Percentiles rank a stretch among this genome's conserved stretches.
Evolutionary conservation across 2,113 vertebrate species (phyloP).

Genomic region (Addax nasomaculatus): DNA sequence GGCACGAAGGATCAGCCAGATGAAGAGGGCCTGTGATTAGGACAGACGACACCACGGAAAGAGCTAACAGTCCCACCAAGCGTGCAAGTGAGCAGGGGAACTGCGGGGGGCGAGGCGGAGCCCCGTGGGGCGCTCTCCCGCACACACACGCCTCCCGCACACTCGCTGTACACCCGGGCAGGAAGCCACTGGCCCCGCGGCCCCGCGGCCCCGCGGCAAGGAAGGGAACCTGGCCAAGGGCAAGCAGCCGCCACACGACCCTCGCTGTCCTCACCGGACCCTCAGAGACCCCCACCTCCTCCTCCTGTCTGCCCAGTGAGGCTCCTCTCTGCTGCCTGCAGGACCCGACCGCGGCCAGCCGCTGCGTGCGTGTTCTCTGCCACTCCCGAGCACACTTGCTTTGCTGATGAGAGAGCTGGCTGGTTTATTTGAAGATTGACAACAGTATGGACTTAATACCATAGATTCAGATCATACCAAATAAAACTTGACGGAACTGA

Average conservation of each 20-base stretch:
- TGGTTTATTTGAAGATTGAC: accelerated
- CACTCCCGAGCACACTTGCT: background rate
- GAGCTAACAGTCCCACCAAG: background rate
- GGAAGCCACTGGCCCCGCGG: background rate
- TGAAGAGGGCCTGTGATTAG: background rate
- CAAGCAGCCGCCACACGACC: background rate
- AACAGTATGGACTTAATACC: background rate
- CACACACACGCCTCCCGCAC: background rate
- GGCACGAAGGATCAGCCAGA: background rate
- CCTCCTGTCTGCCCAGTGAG: background rate
- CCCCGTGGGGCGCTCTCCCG: accelerated
- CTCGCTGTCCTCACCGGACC: background rate
- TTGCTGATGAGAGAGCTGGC: background rate
- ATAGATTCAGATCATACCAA: background rate
- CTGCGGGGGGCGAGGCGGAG: accelerated
- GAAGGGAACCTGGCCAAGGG: background rate
- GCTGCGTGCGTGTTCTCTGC: background rate
- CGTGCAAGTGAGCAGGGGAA: accelerated
- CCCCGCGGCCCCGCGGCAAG: accelerated
- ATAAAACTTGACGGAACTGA: background rate
- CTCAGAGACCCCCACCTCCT: background rate
- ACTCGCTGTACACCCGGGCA: background rate
- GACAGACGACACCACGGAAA: no score
- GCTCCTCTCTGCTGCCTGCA: background rate
- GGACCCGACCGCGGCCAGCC: background rate